A percentile compares a stretch with the other conserved stretches of the same genome.
Conservation (phyloP, 2,888 invertebrate species). For the Resseliella maxima region DNA sequence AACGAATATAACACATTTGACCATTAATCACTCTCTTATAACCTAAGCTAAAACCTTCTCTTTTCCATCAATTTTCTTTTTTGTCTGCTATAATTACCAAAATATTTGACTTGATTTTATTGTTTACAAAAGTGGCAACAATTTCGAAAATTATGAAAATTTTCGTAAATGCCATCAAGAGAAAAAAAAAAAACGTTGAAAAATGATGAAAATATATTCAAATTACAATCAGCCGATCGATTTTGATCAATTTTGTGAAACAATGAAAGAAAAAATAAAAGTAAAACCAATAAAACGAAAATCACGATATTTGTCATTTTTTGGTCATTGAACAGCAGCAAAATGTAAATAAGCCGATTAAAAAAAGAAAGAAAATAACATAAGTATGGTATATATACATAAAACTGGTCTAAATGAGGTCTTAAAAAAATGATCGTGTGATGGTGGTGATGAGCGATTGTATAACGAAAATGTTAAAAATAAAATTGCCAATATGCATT, state of each 20-base stretch:
- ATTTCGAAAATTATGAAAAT: background rate
- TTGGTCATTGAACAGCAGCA: background rate
- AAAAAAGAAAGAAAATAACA: background rate
- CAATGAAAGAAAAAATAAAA: background rate
- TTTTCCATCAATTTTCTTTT: conserved; percentile 1
- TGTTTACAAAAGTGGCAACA: background rate
- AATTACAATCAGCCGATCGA: too few relatives aligned
- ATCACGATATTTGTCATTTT: background rate
- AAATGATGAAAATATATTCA: conserved; percentile 18
- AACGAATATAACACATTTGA: background rate
- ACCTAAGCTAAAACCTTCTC: background rate
- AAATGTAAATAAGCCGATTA: conserved; percentile 15
- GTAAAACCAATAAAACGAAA: background rate
- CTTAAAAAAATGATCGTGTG: background rate
- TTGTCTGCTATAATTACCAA: background rate
- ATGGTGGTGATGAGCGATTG: background rate
- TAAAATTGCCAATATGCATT: background rate
- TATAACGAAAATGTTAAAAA: background rate
- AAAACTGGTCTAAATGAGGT: conserved; percentile 26
- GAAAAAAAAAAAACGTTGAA: background rate
- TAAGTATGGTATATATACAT: background rate
- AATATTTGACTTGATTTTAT: background rate
- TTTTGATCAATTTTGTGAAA: background rate
- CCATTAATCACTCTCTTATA: conserved; percentile 25
- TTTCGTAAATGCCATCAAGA: background rate